Conservation (phyloP, 2,797 vertebrate species). For the Peromyscus eremicus region DNA sequence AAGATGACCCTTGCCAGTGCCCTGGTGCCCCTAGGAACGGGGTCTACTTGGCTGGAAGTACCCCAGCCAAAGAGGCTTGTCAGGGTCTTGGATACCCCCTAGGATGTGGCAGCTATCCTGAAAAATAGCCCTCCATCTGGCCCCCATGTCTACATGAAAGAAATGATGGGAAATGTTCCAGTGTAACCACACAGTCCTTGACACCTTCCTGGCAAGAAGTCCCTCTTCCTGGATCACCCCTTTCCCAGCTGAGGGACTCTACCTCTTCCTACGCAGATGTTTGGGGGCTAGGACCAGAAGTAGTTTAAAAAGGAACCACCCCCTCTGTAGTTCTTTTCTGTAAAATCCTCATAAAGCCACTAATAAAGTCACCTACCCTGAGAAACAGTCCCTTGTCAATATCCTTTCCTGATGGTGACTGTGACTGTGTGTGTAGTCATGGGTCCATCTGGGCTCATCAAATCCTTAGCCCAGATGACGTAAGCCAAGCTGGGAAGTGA, state of each 20-base stretch:
- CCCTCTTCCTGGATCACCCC: neutral
- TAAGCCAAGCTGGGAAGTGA: neutral
- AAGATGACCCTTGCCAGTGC: neutral
- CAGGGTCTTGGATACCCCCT: neutral
- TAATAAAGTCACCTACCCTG: neutral
- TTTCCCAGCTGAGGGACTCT: neutral
- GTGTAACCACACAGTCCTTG: neutral
- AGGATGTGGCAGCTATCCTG: neutral
- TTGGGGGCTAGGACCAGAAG: neutral
- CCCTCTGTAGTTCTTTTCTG: neutral
- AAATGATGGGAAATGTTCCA: neutral
- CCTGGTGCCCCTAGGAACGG: no score
- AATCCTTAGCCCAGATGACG: neutral
- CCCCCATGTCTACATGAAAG: neutral
- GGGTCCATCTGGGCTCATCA: rapidly evolving
- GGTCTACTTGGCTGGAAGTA: neutral
- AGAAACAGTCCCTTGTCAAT: neutral
- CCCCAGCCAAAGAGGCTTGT: neutral
- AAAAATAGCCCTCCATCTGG: neutral
- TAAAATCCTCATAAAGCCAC: neutral
- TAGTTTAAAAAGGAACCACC: neutral
- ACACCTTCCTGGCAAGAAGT: neutral
- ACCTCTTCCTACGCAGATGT: neutral
- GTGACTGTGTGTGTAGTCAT: neutral
- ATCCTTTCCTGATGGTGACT: neutral